These are phyloP conservation scores for Notospermus geniculatus DNA, from an alignment of 1,140 invertebrate genomes.

Conservation along the genomic window DNA sequence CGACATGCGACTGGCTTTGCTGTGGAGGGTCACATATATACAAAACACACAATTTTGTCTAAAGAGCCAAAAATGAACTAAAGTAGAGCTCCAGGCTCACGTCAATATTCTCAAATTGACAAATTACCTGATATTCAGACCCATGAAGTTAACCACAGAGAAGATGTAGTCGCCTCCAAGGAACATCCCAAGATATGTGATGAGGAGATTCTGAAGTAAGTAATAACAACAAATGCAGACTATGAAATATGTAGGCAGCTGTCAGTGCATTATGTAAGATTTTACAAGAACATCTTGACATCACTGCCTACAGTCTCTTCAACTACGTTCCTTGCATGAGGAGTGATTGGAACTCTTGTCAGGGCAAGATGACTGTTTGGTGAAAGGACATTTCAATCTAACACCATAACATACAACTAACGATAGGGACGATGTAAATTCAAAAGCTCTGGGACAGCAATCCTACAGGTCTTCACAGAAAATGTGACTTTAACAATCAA, in stretches of 20 bases:
- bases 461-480: neutral
- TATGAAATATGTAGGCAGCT: too few species aligned
- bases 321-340: neutral
- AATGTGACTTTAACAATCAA: neutral
- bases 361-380: neutral
- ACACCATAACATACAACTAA: neutral
- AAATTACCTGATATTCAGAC: constrained; percentile 75
- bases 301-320: too few species aligned
- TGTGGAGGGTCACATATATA: too few species aligned
- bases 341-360: neutral
- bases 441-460: neutral
- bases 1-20: too few species aligned
- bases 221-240: constrained; percentile 47
- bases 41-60: too few species aligned
- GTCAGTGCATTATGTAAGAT: too few species aligned
- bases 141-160: constrained; percentile 87
- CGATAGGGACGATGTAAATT: neutral
- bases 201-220: constrained; percentile 71
- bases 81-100: too few species aligned
- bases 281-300: too few species aligned
- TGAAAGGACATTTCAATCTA: neutral
- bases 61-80: too few species aligned
- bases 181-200: constrained; percentile 80
- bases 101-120: neutral
- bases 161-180: constrained; percentile 97